Evolutionary conservation across 1,140 invertebrate genomes (phyloP).

Genomic region (Patella vulgata): DNA sequence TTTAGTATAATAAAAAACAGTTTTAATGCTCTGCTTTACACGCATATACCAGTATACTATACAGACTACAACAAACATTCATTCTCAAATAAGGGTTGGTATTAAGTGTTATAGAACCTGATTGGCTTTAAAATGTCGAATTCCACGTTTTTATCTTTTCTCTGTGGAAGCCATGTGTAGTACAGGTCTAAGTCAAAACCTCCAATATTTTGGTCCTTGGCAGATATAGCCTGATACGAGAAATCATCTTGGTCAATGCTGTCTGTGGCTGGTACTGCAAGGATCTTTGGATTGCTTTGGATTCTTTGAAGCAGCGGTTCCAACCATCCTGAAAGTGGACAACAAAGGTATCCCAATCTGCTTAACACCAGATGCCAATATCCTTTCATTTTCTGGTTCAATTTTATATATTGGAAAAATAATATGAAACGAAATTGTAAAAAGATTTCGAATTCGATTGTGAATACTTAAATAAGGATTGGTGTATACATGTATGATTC

Average conservation of each 20-base stretch:
- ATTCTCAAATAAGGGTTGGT: too few species aligned
- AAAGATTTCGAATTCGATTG: too few species aligned
- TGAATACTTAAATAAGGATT: neutral
- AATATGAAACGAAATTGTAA: too few species aligned
- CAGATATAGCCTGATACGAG: conserved; percentile 77
- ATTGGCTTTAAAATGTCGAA: too few species aligned
- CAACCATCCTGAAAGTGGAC: conserved; percentile 83
- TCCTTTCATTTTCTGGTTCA: neutral
- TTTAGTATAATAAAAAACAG: too few species aligned
- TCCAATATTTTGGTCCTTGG: conserved; percentile 16
- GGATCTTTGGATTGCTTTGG: conserved; percentile 82
- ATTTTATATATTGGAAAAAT: neutral
- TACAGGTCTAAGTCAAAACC: conserved; percentile 47
- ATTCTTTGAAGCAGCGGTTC: conserved; percentile 80
- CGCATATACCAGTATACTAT: too few species aligned
- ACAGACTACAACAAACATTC: too few species aligned
- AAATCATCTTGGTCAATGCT: conserved; percentile 94
- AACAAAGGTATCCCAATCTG: too few species aligned
- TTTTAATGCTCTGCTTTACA: too few species aligned
- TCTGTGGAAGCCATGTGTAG: conserved; percentile 75
- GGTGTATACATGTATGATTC: neutral
- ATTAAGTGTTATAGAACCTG: too few species aligned
- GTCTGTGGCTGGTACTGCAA: conserved; percentile 89
- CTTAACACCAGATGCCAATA: neutral
- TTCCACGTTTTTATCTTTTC: too few species aligned